A percentile compares a stretch with the other conserved stretches of the same genome.
Evolutionary conservation across 2,797 vertebrate genomes (phyloP).

Genomic region (Mallotus villosus): DNA sequence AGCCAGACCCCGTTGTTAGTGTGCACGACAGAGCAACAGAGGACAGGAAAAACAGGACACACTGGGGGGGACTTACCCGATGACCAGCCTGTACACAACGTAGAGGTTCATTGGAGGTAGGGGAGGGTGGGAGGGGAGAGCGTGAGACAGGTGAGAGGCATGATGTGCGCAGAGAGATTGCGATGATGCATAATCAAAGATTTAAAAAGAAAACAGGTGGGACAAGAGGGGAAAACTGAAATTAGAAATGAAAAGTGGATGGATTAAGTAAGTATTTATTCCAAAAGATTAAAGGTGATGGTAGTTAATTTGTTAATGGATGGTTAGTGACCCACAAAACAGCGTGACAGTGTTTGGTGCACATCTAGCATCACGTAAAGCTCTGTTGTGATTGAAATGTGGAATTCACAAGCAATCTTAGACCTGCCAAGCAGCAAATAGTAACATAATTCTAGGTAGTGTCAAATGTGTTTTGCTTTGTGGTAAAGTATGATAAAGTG

Average conservation of each 20-base stretch:
- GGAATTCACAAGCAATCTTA: background rate
- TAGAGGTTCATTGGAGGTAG: conserved; percentile 88
- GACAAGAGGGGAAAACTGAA: conserved; percentile 78
- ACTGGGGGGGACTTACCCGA: conserved; percentile 92
- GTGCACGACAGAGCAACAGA: conserved; percentile 66
- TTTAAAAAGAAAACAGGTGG: conserved; percentile 67
- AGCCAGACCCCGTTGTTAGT: conserved; percentile 47
- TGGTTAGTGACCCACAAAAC: conserved; percentile 4
- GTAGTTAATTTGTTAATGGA: conserved; percentile 49
- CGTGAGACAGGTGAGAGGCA: conserved; percentile 62
- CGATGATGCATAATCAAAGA: conserved; percentile 79
- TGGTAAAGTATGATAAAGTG: too few relatives aligned
- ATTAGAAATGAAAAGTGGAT: conserved; percentile 75
- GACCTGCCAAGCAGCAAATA: background rate
- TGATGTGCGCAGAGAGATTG: conserved; percentile 67
- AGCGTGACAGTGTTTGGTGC: background rate
- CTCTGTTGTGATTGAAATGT: conserved; percentile 12
- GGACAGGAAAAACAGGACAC: conserved; percentile 52
- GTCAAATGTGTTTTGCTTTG: too few relatives aligned
- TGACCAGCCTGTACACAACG: conserved; percentile 92
- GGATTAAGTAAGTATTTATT: conserved; percentile 49
- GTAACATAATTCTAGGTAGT: too few relatives aligned
- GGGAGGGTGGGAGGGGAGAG: conserved; percentile 64
- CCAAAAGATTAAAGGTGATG: conserved; percentile 5
- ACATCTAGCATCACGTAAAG: background rate